These are phyloP conservation scores for Sylvia borin DNA, from an alignment of 2,797 vertebrate genomes.

Conservation along the genomic window DNA sequence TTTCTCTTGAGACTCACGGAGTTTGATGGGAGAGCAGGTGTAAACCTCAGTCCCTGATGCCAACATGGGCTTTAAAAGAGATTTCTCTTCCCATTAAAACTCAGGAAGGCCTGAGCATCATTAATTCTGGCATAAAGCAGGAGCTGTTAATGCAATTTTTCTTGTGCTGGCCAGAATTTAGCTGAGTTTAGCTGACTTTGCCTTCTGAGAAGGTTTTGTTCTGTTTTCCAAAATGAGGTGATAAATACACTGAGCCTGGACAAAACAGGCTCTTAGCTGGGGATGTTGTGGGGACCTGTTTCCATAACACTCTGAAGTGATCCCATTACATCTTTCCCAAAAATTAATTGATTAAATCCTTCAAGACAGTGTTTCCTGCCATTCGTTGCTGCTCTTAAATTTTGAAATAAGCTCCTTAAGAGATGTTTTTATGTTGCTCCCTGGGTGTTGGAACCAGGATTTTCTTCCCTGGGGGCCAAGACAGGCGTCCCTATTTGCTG, in stretches of 20 bases:
- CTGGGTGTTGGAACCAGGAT: not conserved
- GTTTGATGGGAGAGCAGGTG: not conserved
- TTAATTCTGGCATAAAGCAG: not conserved
- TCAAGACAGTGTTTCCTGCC: not conserved
- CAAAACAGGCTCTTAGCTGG: not conserved
- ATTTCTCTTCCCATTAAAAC: not conserved
- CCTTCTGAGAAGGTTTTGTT: not conserved
- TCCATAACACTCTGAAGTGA: not conserved
- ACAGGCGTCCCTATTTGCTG: not conserved
- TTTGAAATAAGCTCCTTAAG: constrained; percentile 5
- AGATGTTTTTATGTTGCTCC: not conserved
- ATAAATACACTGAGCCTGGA: not conserved
- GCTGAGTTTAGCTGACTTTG: constrained; percentile 14
- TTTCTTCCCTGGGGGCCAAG: not conserved
- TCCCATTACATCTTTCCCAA: not conserved
- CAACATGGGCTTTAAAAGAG: not conserved
- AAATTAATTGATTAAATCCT: not conserved
- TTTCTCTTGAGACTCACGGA: fast-evolving
- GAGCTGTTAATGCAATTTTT: not conserved
- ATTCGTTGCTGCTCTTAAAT: not conserved
- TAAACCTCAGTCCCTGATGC: not conserved
- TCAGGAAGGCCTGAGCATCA: not conserved
- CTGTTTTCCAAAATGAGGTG: not conserved
- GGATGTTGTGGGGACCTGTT: not conserved
- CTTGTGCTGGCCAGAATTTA: not conserved